Evolutionary conservation across 2,888 invertebrate species (phyloP).

Genomic region (Limnephilus rhombicus): DNA sequence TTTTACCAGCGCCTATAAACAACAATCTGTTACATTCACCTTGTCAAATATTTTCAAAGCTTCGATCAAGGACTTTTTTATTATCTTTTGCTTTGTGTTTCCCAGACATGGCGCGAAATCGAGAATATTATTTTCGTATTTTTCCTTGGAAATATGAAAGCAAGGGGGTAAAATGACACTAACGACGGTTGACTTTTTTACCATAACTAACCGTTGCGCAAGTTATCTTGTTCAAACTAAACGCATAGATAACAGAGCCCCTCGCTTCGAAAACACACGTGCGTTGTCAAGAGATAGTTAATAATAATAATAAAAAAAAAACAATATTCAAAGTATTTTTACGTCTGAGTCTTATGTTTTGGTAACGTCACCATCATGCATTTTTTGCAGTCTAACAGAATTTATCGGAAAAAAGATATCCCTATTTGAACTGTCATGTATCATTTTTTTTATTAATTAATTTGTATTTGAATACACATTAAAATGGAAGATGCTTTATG

Average conservation of each 20-base stretch:
- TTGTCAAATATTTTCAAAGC: neutral
- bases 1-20: too few species aligned
- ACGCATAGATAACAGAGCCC: neutral
- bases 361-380: neutral
- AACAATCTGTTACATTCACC: neutral
- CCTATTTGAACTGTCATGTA: neutral
- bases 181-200: neutral
- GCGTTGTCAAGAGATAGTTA: neutral
- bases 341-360: neutral
- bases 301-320: too few species aligned
- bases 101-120: neutral
- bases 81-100: neutral
- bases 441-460: neutral
- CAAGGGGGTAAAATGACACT: neutral
- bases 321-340: too few species aligned
- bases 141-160: neutral
- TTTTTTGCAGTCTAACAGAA: neutral
- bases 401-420: neutral
- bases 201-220: neutral
- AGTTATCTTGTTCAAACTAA: constrained; percentile 28
- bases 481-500: too few species aligned
- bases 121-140: constrained; percentile 17
- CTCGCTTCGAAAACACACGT: constrained; percentile 4
- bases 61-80: neutral
- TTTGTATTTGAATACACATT: neutral